Percentiles rank a stretch among this genome's conserved stretches.
phyloP scores from a whole-genome alignment of 2,113 vertebrate genomes.

The Phoxinus phoxinus region DNA sequence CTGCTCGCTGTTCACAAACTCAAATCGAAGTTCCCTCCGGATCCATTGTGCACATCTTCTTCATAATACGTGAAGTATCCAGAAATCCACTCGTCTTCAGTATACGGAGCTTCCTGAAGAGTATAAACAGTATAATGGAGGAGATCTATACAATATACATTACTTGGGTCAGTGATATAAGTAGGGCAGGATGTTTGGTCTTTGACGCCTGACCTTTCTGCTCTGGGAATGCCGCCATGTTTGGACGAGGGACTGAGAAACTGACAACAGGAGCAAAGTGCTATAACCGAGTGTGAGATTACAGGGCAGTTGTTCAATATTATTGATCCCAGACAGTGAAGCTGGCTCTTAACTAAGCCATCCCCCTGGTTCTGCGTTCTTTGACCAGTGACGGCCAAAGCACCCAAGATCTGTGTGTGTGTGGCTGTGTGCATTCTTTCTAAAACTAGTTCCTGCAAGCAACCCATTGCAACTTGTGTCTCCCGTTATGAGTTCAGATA shows the following conservation, averaged over 20 bases:
- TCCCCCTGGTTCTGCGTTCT: not conserved
- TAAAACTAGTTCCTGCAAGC: not conserved
- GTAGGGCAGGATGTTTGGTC: conserved; percentile 9
- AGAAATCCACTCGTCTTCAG: not conserved
- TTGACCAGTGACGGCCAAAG: not conserved
- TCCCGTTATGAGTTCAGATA: not conserved
- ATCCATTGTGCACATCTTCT: conserved; percentile 3
- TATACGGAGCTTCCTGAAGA: not conserved
- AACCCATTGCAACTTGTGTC: not conserved
- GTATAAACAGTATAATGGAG: conserved; percentile 15
- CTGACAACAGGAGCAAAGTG: conserved; percentile 9
- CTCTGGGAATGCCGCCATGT: conserved; percentile 27
- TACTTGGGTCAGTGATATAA: conserved; percentile 19
- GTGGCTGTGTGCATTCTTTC: not conserved
- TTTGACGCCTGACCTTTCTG: conserved; percentile 29
- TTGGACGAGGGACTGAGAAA: not conserved
- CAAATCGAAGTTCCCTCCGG: not conserved
- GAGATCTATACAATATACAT: conserved; percentile 19
- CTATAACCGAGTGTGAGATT: conserved; percentile 38
- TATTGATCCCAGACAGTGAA: conserved; percentile 37
- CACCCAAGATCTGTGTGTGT: not conserved
- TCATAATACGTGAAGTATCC: conserved; percentile 11
- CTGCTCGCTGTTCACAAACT: conserved; percentile 13
- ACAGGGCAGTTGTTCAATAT: conserved; percentile 27
- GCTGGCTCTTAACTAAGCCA: conserved; percentile 26